Conservation (phyloP, 2,797 vertebrate species). For the Pipistrellus pipistrellus region DNA sequence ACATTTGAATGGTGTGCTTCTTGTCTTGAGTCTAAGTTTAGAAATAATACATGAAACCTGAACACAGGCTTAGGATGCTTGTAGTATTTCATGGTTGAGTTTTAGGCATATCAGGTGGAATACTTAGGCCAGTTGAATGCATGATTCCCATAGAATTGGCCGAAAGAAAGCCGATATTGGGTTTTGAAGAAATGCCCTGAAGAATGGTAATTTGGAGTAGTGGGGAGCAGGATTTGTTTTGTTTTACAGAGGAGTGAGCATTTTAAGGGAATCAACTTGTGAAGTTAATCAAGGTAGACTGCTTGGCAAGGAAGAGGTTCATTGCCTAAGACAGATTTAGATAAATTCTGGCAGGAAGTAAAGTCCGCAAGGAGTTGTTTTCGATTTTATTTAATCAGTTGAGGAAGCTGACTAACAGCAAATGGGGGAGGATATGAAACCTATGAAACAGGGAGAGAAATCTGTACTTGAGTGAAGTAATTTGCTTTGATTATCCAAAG, state of each 20-base stretch:
- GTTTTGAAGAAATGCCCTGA: slow-evolving; percentile 32
- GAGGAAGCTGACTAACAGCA: slow-evolving; percentile 35
- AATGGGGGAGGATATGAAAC: slow-evolving; percentile 8
- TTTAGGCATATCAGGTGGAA: neutral
- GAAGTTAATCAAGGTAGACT: slow-evolving; percentile 65
- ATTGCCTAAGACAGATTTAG: slow-evolving; percentile 50
- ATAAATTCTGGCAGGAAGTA: slow-evolving; percentile 62
- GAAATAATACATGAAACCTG: slow-evolving; percentile 24
- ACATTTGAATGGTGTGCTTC: neutral
- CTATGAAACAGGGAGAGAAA: slow-evolving; percentile 57
- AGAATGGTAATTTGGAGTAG: neutral
- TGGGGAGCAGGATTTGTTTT: neutral
- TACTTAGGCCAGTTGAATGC: neutral
- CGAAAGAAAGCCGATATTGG: neutral
- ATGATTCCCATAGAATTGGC: neutral
- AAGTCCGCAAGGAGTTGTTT: slow-evolving; percentile 46
- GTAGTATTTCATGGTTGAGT: neutral
- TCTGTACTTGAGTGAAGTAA: slow-evolving; percentile 55
- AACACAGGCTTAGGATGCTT: neutral
- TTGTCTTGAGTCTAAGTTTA: neutral
- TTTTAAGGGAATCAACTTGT: slow-evolving; percentile 26
- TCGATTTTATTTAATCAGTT: slow-evolving; percentile 69
- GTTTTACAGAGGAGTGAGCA: neutral
- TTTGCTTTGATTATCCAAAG: slow-evolving; percentile 60
- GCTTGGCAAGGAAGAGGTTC: slow-evolving; percentile 45